Conservation (phyloP, 2,888 invertebrate species). For the Cephus rjabovi region DNA sequence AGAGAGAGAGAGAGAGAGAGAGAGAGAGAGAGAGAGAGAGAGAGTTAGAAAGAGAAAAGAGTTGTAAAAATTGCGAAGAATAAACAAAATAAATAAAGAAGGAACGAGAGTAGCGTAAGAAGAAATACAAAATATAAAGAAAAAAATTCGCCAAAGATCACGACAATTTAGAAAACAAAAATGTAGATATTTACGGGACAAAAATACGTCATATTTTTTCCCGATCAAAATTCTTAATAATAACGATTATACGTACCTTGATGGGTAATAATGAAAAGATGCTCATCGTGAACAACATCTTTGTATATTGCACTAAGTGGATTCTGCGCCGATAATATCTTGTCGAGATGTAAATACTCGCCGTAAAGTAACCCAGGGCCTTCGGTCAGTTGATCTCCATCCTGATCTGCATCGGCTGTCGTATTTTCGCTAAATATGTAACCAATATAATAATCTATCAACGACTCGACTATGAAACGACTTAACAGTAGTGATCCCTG, state of each 20-base stretch:
- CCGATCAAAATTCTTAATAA: background rate
- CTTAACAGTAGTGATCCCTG: background rate
- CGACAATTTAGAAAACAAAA: background rate
- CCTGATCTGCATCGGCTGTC: slow-evolving; percentile 51
- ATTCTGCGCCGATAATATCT: slow-evolving; percentile 83
- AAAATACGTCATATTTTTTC: background rate
- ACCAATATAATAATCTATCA: background rate
- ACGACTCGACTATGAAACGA: too few relatives aligned
- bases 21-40: background rate
- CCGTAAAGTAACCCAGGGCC: slow-evolving; percentile 88
- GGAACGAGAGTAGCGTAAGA: too few relatives aligned
- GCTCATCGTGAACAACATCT: slow-evolving; percentile 92
- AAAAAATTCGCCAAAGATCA: background rate
- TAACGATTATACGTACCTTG: slow-evolving; percentile 77
- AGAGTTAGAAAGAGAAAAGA: background rate
- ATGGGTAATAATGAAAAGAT: slow-evolving; percentile 96
- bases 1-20: background rate
- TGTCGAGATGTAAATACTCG: slow-evolving; percentile 92
- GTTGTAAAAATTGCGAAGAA: background rate
- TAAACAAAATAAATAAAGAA: too few relatives aligned
- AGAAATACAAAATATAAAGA: background rate
- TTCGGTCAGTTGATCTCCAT: slow-evolving; percentile 73
- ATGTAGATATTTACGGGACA: background rate
- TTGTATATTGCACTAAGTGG: slow-evolving; percentile 80
- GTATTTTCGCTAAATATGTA: slow-evolving; percentile 34